Evolutionary conservation across 1,140 invertebrate species (phyloP).

Genomic region (Spodoptera litura): DNA sequence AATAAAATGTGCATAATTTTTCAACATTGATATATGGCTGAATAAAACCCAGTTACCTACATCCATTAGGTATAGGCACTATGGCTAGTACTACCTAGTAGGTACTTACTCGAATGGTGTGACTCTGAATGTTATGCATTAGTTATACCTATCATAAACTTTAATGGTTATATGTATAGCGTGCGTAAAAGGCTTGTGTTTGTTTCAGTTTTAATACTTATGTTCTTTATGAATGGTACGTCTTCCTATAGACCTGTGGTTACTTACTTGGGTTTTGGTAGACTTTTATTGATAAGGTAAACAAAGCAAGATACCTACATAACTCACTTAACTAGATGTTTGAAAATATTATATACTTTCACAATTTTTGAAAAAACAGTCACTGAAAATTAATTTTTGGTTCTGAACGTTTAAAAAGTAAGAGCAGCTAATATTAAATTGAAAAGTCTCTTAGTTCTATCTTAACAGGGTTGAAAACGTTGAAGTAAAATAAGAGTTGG

Average conservation of each 20-base stretch:
- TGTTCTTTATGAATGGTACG: slow-evolving; percentile 1
- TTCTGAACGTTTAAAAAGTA: no score
- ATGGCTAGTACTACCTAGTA: not conserved
- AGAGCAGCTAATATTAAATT: no score
- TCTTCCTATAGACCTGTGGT: no score
- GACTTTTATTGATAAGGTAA: no score
- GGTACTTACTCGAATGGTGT: slow-evolving; percentile 6
- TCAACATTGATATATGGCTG: not conserved
- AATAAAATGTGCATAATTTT: slow-evolving; percentile 15
- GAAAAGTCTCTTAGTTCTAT: no score
- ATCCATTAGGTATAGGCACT: slow-evolving; percentile 24
- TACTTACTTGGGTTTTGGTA: no score
- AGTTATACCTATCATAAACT: slow-evolving; percentile 36
- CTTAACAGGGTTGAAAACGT: no score
- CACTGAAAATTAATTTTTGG: no score
- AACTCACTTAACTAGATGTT: no score
- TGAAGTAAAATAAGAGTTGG: not conserved
- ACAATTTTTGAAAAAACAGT: no score
- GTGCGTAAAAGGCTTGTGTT: not conserved
- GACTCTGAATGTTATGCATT: slow-evolving; percentile 38
- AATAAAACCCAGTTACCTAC: slow-evolving; percentile 28
- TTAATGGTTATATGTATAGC: slow-evolving; percentile 24
- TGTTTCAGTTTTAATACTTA: not conserved
- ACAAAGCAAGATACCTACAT: no score
- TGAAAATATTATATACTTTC: no score